phyloP scores from a whole-genome alignment of 2,113 vertebrate genomes.

The Macrotus californicus region DNA sequence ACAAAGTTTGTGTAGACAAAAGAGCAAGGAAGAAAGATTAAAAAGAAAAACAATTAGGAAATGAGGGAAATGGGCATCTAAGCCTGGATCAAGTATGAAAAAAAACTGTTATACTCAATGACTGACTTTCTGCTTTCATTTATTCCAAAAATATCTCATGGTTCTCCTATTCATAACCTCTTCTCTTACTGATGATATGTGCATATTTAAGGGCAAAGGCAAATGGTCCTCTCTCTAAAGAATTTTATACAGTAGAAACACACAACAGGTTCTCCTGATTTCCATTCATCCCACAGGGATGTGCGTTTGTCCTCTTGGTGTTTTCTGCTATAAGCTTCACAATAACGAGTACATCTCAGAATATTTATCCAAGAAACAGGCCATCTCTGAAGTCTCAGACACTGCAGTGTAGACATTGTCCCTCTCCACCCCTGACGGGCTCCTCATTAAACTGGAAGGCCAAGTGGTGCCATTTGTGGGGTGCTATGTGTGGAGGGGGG shows the following conservation, averaged over 20 bases:
- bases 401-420: fast-evolving
- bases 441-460: background rate
- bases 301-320: background rate
- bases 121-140: background rate
- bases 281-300: background rate
- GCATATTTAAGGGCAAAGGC: background rate
- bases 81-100: background rate
- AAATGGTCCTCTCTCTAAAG: background rate
- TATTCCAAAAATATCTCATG: background rate
- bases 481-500: too few species aligned
- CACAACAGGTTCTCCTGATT: background rate
- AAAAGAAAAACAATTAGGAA: background rate
- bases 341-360: background rate
- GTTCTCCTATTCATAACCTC: background rate
- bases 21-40: background rate
- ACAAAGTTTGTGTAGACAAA: background rate
- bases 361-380: background rate
- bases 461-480: background rate
- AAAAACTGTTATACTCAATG: background rate
- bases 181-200: background rate
- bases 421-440: background rate
- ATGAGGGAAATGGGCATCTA: background rate
- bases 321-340: background rate
- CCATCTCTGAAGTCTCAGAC: background rate
- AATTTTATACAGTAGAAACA: background rate